A percentile compares a stretch with the other conserved stretches of the same genome.
Conservation (phyloP, 1,140 invertebrate genomes). For the Tetragnatha versicolor region DNA sequence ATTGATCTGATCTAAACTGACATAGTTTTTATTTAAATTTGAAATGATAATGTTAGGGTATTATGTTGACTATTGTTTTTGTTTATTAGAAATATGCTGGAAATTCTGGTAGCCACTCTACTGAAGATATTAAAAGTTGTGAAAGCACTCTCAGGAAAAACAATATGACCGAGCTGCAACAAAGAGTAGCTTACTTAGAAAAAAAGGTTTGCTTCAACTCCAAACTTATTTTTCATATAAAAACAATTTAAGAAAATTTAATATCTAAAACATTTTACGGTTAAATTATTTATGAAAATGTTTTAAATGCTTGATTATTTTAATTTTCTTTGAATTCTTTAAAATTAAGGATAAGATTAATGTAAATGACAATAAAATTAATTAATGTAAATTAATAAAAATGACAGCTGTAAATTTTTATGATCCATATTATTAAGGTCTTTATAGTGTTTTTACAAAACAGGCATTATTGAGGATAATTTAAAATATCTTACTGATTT, state of each 20-base stretch:
- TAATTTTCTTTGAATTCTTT: background rate
- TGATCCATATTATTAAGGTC: too few species aligned
- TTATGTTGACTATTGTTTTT: too few species aligned
- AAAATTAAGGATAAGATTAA: too few species aligned
- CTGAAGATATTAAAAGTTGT: constrained; percentile 25
- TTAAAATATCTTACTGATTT: too few species aligned
- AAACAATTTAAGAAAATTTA: background rate
- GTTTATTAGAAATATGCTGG: constrained; percentile 44
- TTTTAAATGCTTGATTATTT: background rate
- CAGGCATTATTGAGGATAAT: too few species aligned
- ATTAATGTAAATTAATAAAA: too few species aligned
- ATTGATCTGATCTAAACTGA: too few species aligned
- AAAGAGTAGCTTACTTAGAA: constrained; percentile 43
- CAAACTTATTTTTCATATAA: background rate
- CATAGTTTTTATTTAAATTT: too few species aligned
- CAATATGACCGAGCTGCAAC: constrained; percentile 42
- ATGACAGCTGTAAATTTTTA: too few species aligned
- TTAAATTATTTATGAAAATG: background rate
- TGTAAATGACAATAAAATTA: too few species aligned
- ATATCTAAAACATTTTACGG: background rate
- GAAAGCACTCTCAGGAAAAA: constrained; percentile 25
- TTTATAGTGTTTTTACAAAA: too few species aligned
- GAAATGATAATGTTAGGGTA: too few species aligned
- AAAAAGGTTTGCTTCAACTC: constrained; percentile 29
- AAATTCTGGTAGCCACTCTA: constrained; percentile 30